These are phyloP conservation scores for Argopecten irradians DNA, from an alignment of 1,140 invertebrate species.

Conservation along the genomic window DNA sequence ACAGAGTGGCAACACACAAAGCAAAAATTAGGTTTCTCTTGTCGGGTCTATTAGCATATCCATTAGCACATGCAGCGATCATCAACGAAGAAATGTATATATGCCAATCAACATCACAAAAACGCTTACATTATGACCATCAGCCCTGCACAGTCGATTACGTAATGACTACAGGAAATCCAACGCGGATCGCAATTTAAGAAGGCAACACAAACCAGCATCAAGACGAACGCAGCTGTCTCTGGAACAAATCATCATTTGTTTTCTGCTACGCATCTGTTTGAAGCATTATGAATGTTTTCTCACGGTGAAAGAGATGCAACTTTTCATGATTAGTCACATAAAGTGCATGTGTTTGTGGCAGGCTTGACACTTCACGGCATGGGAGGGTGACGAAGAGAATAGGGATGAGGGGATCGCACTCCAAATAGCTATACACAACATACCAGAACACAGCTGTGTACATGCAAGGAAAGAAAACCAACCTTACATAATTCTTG, in stretches of 20 bases:
- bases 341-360: not conserved
- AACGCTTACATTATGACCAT: not conserved
- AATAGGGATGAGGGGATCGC: not conserved
- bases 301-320: not conserved
- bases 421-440: not conserved
- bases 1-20: not conserved
- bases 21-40: not conserved
- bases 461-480: not conserved
- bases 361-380: not conserved
- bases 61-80: not conserved
- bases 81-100: not conserved
- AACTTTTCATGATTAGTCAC: not conserved
- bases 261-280: not conserved
- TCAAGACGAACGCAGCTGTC: constrained; percentile 6
- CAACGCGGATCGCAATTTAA: not conserved
- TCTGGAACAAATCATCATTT: not conserved
- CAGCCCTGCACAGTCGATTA: too few relatives aligned
- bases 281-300: not conserved
- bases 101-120: not conserved
- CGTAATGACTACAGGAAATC: not conserved
- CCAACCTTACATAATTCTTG: not conserved
- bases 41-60: not conserved
- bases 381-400: not conserved
- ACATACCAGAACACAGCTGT: not conserved
- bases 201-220: not conserved